Base-by-base conservation (phyloP, 2,888 invertebrate genomes). In the Euplagia quadripunctaria region DNA sequence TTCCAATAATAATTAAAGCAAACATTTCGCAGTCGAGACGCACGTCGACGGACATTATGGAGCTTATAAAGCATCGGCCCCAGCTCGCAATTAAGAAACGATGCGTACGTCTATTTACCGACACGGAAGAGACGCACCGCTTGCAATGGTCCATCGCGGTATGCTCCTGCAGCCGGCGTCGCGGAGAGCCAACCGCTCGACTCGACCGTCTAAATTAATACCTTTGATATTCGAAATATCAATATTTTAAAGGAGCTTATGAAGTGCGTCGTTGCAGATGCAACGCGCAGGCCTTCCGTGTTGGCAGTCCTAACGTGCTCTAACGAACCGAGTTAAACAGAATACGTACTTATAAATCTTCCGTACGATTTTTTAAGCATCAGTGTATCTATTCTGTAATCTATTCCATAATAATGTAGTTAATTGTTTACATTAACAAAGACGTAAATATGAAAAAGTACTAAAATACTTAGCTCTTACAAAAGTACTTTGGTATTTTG, bases 1-100 rank as follows among this genome's bases (percentile, higher is more conserved):
- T 95, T 96, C 96, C 96, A 96, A 95, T 96, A 96, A 96, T 96
- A 96, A 96, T 96, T 96, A 94, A 96, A 94, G 95, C 96, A 95
- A 94, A 96, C 94, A 95, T 95, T 94, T 95, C 92, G 90, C 92
- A 94, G 92, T 86, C 92, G 93, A 93, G 94, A 93, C 93, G 91
- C 88, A 90, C 92, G 92, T 92, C 92, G 93, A 93, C 93, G 88
- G 90, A 90, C 94, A 94, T 94, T 94, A 94, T 94, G 94, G 94
- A 95, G 94, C 95, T 95, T 95, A 95, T 95, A 95, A 96, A 95
- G 94, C 93, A 94, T 94, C 91, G 92, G 92, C 90, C 91, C 87
- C 92, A 90, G 89, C 91, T 91, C 90, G 96, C 94, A 95, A 95
- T 96, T 96, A 96, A 95, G 95, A 94, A 93, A 91, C 93, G 94